phyloP scores from a whole-genome alignment of 2,888 invertebrate species.

The Caenorhabditis angaria region DNA sequence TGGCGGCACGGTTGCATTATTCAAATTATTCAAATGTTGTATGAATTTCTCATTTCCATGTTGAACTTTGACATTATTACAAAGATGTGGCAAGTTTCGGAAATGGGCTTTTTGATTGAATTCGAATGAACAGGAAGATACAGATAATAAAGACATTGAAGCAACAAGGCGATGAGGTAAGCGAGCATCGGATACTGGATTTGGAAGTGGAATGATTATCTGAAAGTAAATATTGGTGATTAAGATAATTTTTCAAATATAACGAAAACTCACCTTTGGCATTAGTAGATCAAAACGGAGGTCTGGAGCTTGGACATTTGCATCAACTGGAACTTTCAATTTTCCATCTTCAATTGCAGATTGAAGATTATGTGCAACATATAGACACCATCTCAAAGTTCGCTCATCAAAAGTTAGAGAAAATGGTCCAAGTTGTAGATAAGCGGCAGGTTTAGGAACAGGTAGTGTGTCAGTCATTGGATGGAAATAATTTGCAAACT shows the following conservation, averaged over 20 bases:
- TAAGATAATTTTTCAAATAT: constrained; percentile 37
- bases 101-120: constrained; percentile 13
- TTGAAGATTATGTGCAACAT: constrained; percentile 87
- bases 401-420: constrained; percentile 86
- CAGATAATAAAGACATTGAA: constrained; percentile 21
- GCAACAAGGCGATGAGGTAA: constrained; percentile 34
- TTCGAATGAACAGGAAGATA: constrained; percentile 25
- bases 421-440: constrained; percentile 89
- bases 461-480: constrained; percentile 78
- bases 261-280: constrained; percentile 82
- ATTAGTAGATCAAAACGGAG: constrained; percentile 90
- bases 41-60: constrained; percentile 6
- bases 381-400: constrained; percentile 91
- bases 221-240: constrained; percentile 11
- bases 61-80: neutral
- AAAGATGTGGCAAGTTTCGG: neutral
- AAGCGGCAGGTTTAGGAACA: constrained; percentile 91
- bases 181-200: constrained; percentile 32
- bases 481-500: constrained; percentile 90
- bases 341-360: constrained; percentile 75
- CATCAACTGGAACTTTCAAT: constrained; percentile 16
- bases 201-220: constrained; percentile 36
- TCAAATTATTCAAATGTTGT: constrained; percentile 5
- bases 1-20: constrained; percentile 12
- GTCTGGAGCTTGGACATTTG: constrained; percentile 78